These are phyloP conservation scores for Procapra przewalskii DNA, from an alignment of 2,113 vertebrate genomes.

Conservation along the genomic window DNA sequence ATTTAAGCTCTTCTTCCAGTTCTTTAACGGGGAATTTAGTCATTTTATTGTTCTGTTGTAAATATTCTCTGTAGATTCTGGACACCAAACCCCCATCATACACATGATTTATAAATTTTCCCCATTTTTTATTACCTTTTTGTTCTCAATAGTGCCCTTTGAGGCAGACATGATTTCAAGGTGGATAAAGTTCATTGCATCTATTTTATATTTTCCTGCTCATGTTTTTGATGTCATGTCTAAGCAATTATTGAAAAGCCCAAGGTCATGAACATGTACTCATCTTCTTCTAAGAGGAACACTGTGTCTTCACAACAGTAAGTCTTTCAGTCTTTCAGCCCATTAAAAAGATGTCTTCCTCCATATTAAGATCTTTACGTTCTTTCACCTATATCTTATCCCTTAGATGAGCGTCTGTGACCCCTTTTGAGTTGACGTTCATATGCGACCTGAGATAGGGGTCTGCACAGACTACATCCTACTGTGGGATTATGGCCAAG, in stretches of 20 bases:
- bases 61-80: background rate
- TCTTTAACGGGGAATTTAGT: background rate
- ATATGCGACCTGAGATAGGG: background rate
- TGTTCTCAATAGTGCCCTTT: background rate
- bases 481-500: background rate
- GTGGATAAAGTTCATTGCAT: background rate
- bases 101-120: background rate
- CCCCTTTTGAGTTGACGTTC: background rate
- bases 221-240: background rate
- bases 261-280: background rate
- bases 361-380: background rate
- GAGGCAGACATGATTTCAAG: background rate
- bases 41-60: background rate
- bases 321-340: background rate
- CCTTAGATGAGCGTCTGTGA: background rate
- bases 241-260: background rate
- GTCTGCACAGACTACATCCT: background rate
- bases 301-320: background rate
- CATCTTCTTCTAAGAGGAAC: background rate
- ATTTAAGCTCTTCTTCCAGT: too few species aligned
- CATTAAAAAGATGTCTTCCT: background rate
- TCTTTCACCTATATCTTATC: background rate
- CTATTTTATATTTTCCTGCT: background rate
- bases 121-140: background rate
- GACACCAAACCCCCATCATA: background rate